These are phyloP conservation scores for Rhodophaea formosa DNA, from an alignment of 2,888 invertebrate species.

Conservation along the genomic window DNA sequence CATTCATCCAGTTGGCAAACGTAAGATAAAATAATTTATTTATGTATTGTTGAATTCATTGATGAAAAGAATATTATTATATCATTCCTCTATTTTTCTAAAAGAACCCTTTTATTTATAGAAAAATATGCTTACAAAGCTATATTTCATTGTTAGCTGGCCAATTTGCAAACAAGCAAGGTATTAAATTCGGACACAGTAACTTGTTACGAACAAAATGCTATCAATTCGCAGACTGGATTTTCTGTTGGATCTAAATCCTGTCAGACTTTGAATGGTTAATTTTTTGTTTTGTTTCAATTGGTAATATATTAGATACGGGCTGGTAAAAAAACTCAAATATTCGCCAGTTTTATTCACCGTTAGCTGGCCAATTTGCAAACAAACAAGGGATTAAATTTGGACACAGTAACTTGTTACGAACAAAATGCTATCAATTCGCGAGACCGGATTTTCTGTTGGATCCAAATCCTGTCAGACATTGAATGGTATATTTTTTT, in stretches of 20 bases:
- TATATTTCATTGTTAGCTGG: conserved; percentile 49
- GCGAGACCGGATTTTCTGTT: not conserved
- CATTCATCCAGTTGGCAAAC: too few species aligned
- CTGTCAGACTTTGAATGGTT: too few species aligned
- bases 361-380: not conserved
- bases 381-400: conserved; percentile 16
- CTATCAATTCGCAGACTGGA: conserved; percentile 17
- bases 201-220: conserved; percentile 24
- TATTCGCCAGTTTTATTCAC: conserved; percentile 37
- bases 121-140: conserved; percentile 7
- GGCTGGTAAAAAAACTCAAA: too few species aligned
- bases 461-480: conserved; percentile 6
- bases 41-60: too few species aligned
- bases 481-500: too few species aligned
- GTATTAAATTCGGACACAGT: conserved; percentile 16
- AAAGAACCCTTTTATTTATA: too few species aligned
- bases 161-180: conserved; percentile 46
- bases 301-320: too few species aligned
- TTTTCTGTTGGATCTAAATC: not conserved
- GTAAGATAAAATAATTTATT: too few species aligned
- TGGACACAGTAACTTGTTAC: conserved; percentile 20
- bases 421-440: conserved; percentile 23
- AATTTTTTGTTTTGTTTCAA: too few species aligned
- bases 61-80: too few species aligned
- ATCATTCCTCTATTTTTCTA: too few species aligned